Base-by-base conservation (phyloP, 30 jellyfish, hydroid and myxozoan genomes). In the Turritopsis dohrnii region DNA sequence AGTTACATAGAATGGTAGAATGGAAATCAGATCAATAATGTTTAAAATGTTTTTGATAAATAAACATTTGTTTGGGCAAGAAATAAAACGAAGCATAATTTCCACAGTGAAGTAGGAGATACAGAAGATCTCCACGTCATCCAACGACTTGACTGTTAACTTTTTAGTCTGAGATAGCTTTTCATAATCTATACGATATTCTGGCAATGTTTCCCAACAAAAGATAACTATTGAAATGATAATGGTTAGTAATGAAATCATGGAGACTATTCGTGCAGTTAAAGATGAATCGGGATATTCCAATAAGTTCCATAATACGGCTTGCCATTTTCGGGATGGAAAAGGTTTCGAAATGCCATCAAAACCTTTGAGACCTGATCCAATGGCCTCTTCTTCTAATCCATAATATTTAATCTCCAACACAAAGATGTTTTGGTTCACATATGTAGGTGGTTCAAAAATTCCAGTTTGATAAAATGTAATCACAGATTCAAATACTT, bases 401-500 rank as follows among this genome's bases (percentile, higher is more conserved):
- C 96, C 99, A 75, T 85, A 94, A 74, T 75, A 94, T n/a, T 86
- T 89, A 82, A 94, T 71, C 54, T 94, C 99, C 66, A 76, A 80
- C 53, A 89, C 96, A 83, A 94, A 94, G 1, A 88, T 89, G 71
- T 84, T 85, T 28, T 89, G 86, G 65, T 86, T 88, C 8, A 94
- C 96, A 28, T 85, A 85, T 9, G 95, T 53, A 1, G 99, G 97
- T 30, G 87, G 96, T 65, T 94, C 99, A 72, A 94, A 94, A 19
- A 94, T 86, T 19, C 99, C 99, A 16, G 96, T 85, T 73, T 89
- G 99, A 74, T 94, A 94, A 54, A 94, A 94, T 18, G 96, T 94
- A n/a, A 94, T 53, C 25, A 94, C 79, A 21, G 79, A 73, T 54
- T 88, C 96, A 52, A 94, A 94, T 0, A 94, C 96, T 9, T 81